A percentile compares a stretch with the other conserved stretches of the same genome.
phyloP scores from a whole-genome alignment of 2,797 vertebrate genomes.

The Etheostoma perlongum region DNA sequence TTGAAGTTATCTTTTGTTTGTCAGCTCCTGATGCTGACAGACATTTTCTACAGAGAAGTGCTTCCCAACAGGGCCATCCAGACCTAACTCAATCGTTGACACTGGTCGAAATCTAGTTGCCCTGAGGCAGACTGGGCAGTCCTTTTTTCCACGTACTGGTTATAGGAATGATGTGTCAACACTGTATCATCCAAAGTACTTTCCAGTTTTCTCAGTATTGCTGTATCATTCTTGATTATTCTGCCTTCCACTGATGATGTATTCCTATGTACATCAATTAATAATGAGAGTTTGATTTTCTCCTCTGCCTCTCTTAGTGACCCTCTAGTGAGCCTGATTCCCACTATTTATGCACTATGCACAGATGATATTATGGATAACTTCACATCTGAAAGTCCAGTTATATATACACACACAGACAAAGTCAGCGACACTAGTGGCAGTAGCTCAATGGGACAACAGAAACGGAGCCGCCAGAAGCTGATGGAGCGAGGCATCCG shows the following conservation, averaged over 20 bases:
- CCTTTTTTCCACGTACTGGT: constrained; percentile 38
- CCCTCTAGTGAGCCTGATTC: background rate
- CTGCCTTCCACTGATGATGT: background rate
- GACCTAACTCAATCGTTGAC: constrained; percentile 20
- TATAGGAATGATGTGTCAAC: background rate
- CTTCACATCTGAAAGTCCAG: background rate
- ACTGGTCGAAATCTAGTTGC: constrained; percentile 28
- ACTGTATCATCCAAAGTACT: constrained; percentile 4
- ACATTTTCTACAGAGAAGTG: constrained; percentile 6
- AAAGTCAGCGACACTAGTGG: background rate
- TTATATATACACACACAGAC: background rate
- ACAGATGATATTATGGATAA: background rate
- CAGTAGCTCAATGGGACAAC: too few relatives aligned
- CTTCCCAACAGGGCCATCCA: constrained; percentile 7
- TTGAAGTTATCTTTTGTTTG: constrained; percentile 16
- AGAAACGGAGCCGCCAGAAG: background rate
- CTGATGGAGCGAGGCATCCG: background rate
- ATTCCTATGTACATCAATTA: background rate
- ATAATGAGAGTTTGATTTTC: background rate
- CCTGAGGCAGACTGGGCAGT: constrained; percentile 5
- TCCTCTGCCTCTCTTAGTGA: background rate
- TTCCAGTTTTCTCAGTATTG: constrained; percentile 25
- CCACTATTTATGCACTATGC: background rate
- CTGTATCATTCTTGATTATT: background rate
- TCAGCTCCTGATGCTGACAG: background rate